Evolutionary conservation across 2,113 vertebrate genomes (phyloP).

Genomic region (Pogona vitticeps): DNA sequence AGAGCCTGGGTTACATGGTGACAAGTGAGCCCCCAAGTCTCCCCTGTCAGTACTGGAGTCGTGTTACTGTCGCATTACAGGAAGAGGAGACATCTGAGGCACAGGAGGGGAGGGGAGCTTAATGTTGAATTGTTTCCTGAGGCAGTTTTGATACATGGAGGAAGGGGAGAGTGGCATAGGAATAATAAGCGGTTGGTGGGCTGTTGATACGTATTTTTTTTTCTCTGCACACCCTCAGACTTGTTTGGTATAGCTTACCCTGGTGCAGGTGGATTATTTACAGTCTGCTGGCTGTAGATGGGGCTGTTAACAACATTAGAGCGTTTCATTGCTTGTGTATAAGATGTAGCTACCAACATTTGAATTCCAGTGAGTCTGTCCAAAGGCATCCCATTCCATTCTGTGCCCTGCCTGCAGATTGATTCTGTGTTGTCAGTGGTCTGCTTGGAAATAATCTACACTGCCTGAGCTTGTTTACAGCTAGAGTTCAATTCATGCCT

Average conservation of each 20-base stretch:
- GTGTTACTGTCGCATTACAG: neutral
- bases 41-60: neutral
- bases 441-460: neutral
- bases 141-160: neutral
- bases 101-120: neutral
- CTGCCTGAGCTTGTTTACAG: neutral
- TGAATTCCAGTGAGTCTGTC: conserved; percentile 3
- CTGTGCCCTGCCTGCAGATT: neutral
- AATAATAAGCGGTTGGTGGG: neutral
- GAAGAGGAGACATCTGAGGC: neutral
- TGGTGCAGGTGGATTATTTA: conserved; percentile 63
- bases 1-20: neutral
- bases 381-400: neutral
- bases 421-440: conserved; percentile 11
- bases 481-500: neutral
- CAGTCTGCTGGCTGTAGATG: conserved; percentile 42
- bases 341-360: neutral
- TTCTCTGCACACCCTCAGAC: neutral
- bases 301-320: conserved; percentile 60
- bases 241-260: conserved; percentile 1
- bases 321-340: neutral
- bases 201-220: neutral
- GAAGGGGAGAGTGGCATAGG: neutral
- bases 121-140: conserved; percentile 12
- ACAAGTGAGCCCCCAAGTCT: neutral